Evolutionary conservation across 2,113 vertebrate genomes (phyloP).

Genomic region (Pseudorasbora parva): DNA sequence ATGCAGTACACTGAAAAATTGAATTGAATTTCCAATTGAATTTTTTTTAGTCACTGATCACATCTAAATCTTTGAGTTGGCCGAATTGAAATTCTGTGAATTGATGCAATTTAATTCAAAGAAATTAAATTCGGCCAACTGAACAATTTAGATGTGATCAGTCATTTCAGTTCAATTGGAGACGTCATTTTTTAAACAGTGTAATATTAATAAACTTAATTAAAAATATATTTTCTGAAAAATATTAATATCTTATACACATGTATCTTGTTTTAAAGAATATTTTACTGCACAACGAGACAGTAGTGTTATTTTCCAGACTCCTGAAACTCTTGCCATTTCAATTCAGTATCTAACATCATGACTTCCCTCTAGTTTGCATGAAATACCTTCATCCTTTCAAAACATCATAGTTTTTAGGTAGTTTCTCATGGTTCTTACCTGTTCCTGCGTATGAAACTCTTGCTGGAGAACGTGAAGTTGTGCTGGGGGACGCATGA

Average conservation of each 20-base stretch:
- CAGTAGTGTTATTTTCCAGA: background rate
- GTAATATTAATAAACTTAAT: background rate
- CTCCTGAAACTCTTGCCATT: background rate
- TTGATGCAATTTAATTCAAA: too few relatives aligned
- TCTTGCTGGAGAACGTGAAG: constrained; percentile 80
- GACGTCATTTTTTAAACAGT: too few relatives aligned
- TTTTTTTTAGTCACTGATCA: too few relatives aligned
- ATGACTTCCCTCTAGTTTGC: background rate
- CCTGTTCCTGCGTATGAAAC: constrained; percentile 82
- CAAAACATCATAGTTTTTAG: background rate
- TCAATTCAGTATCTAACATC: background rate
- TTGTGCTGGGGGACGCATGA: constrained; percentile 81
- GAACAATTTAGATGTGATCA: too few relatives aligned
- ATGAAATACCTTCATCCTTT: background rate
- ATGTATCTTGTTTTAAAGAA: background rate
- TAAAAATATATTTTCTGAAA: background rate
- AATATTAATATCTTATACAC: background rate
- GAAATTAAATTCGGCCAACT: too few relatives aligned
- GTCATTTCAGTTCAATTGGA: too few relatives aligned
- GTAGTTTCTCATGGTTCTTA: constrained; percentile 54
- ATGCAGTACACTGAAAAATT: too few relatives aligned
- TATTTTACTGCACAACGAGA: too few relatives aligned
- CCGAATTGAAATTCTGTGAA: too few relatives aligned
- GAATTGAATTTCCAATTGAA: too few relatives aligned
- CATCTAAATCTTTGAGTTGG: too few relatives aligned